These are phyloP conservation scores for Chascanopsetta lugubris DNA, from an alignment of 2,113 vertebrate genomes.

Conservation along the genomic window DNA sequence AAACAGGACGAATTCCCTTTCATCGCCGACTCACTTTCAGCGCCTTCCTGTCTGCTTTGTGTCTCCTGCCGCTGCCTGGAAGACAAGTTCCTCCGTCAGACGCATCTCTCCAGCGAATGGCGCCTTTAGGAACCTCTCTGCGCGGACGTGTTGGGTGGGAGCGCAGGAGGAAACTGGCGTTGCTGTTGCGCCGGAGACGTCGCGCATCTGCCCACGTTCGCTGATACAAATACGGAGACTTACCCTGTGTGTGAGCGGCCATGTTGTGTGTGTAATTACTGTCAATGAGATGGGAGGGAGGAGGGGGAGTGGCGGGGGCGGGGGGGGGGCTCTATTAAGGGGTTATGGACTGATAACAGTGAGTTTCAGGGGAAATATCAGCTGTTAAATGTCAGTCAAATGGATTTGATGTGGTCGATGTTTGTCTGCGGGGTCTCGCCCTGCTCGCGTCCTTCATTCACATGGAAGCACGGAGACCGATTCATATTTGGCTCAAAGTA, in stretches of 20 bases:
- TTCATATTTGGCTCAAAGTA: slow-evolving; percentile 16
- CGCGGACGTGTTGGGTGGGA: slow-evolving; percentile 29
- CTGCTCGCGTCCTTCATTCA: slow-evolving; percentile 45
- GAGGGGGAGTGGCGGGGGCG: too few species aligned
- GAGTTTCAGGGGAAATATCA: slow-evolving; percentile 64
- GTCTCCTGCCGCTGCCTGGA: background rate
- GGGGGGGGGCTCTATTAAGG: slow-evolving; percentile 43
- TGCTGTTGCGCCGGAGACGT: slow-evolving; percentile 2
- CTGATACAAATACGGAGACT: slow-evolving; percentile 28
- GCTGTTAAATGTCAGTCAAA: slow-evolving; percentile 74
- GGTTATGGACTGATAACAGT: slow-evolving; percentile 31
- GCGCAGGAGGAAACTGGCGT: slow-evolving; percentile 23
- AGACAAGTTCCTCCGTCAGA: slow-evolving; percentile 16
- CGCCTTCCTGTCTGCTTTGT: background rate
- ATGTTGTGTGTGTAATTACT: slow-evolving; percentile 49
- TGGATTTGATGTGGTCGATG: slow-evolving; percentile 65
- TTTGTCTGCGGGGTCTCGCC: slow-evolving; percentile 39
- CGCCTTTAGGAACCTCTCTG: slow-evolving; percentile 19
- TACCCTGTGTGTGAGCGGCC: slow-evolving; percentile 34
- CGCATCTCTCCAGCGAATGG: slow-evolving; percentile 50
- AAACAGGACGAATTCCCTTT: background rate
- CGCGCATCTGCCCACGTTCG: background rate
- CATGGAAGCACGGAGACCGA: slow-evolving; percentile 29
- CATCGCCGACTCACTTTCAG: background rate
- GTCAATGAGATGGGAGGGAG: slow-evolving; percentile 44